These are phyloP conservation scores for Drosophila ezoana DNA, from an alignment of 2,888 invertebrate genomes.

Conservation along the genomic window DNA sequence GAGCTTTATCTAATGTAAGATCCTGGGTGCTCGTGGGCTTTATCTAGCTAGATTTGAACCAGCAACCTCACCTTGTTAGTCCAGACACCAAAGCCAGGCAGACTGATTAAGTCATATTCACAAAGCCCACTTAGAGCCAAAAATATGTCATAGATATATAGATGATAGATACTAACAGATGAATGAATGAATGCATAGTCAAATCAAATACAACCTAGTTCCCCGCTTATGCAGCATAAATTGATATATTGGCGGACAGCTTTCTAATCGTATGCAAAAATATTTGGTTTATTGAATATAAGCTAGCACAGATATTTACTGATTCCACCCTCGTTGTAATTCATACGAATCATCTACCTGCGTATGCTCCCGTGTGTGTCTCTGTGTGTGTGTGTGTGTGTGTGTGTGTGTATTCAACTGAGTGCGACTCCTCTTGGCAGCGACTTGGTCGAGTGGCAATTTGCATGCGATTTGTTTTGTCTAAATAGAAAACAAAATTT, in stretches of 20 bases:
- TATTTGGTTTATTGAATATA: neutral
- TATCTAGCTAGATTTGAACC: too few relatives aligned
- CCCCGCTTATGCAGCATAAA: too few relatives aligned
- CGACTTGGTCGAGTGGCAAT: constrained; percentile 73
- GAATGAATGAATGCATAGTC: too few relatives aligned
- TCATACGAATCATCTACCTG: constrained; percentile 23
- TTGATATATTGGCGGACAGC: neutral
- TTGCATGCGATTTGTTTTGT: constrained; percentile 77
- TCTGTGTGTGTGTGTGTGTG: constrained; percentile 15
- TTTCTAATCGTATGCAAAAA: neutral
- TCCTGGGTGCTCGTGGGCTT: too few relatives aligned
- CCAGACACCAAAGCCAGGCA: too few relatives aligned
- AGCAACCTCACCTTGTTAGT: too few relatives aligned
- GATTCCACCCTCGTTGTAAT: constrained; percentile 45
- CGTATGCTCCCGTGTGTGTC: constrained; percentile 15
- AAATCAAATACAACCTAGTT: too few relatives aligned
- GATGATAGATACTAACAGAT: too few relatives aligned
- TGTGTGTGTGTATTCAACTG: constrained; percentile 26
- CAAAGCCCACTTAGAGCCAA: too few relatives aligned
- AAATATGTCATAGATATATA: too few relatives aligned
- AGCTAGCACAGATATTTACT: neutral
- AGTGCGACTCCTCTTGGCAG: constrained; percentile 53
- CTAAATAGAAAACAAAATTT: constrained; percentile 59
- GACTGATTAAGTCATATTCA: too few relatives aligned
- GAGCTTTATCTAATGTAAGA: too few relatives aligned